These are phyloP conservation scores for Sebastes umbrosus DNA, from an alignment of 2,797 vertebrate genomes.

Conservation along the genomic window DNA sequence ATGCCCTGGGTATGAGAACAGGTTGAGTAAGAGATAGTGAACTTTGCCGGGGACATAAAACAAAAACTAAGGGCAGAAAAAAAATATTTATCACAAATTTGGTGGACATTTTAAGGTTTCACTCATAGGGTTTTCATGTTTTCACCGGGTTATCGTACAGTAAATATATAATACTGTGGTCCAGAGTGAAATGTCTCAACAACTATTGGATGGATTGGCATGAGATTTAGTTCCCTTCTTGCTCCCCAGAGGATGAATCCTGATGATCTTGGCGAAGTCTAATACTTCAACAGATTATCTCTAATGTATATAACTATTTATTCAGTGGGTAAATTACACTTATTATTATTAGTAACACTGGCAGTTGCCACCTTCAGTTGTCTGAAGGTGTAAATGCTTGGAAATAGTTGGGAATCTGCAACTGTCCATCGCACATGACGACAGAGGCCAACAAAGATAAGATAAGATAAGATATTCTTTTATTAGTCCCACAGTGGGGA, in stretches of 20 bases:
- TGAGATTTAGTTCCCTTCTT: not conserved
- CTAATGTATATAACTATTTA: not conserved
- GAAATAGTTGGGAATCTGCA: not conserved
- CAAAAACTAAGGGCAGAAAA: no score
- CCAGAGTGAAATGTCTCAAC: not conserved
- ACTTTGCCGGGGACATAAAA: no score
- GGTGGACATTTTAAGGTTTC: not conserved
- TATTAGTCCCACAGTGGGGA: no score
- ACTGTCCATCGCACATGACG: not conserved
- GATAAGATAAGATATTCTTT: no score
- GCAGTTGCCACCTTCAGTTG: not conserved
- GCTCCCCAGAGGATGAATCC: not conserved
- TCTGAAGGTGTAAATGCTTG: not conserved
- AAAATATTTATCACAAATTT: not conserved
- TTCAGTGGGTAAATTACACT: not conserved
- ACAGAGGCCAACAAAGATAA: not conserved
- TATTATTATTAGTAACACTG: not conserved
- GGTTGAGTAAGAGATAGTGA: no score
- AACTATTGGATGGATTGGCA: not conserved
- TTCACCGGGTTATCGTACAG: not conserved
- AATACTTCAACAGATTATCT: not conserved
- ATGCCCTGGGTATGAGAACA: no score
- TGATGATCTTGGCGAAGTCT: not conserved
- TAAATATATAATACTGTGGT: not conserved
- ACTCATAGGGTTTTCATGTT: not conserved